These are phyloP conservation scores for Asarcornis scutulata DNA, from an alignment of 2,113 vertebrate genomes.

Conservation along the genomic window DNA sequence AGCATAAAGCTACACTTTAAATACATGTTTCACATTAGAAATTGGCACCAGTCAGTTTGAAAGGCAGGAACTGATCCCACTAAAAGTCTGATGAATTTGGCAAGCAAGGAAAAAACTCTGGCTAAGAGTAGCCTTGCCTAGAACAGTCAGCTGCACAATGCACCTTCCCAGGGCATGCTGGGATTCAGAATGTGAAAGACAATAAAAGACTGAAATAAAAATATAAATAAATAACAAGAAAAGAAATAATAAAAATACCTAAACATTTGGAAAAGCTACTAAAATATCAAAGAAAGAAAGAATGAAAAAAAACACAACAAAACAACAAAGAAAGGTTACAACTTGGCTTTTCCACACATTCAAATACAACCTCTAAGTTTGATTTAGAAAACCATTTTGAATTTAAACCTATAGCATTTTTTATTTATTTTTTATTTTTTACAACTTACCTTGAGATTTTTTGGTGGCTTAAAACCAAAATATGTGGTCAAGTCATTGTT, in stretches of 20 bases:
- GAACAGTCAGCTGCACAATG: neutral
- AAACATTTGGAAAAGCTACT: neutral
- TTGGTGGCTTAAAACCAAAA: slow-evolving; percentile 87
- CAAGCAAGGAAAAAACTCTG: neutral
- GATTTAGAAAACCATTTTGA: neutral
- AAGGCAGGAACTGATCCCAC: neutral
- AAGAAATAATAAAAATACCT: no score
- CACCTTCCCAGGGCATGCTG: neutral
- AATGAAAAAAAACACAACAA: neutral
- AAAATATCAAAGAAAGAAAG: neutral
- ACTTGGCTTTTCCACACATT: neutral
- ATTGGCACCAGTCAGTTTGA: neutral
- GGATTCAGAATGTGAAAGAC: neutral
- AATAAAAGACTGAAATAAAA: neutral
- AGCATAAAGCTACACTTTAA: neutral
- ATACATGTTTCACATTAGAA: rapidly evolving
- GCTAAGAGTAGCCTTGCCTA: neutral
- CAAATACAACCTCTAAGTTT: neutral
- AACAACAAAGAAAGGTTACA: neutral
- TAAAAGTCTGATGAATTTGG: neutral
- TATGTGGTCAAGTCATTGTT: slow-evolving; percentile 85
- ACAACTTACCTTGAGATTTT: slow-evolving; percentile 85
- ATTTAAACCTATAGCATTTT: neutral
- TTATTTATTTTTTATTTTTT: neutral
- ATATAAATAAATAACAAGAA: no score